Percentiles rank a stretch among this genome's conserved stretches.
Conservation (phyloP, 2,888 invertebrate species). For the Vesta saturnalis region DNA sequence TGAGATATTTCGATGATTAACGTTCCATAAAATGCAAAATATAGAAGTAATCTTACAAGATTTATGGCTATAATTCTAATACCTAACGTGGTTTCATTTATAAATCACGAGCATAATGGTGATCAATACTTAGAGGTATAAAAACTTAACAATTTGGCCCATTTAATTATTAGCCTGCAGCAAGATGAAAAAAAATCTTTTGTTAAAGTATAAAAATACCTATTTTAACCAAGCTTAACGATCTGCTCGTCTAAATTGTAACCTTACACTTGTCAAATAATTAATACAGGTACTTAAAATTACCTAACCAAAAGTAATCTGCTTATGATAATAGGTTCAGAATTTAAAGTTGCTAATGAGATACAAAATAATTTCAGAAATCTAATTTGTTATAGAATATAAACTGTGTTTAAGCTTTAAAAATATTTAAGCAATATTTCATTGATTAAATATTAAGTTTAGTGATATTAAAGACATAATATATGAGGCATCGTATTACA, state of each 20-base stretch:
- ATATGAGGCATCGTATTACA: constrained; percentile 53
- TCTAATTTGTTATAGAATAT: constrained; percentile 4
- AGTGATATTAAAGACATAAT: constrained; percentile 35
- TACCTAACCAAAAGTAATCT: constrained; percentile 36
- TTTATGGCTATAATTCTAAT: too few relatives aligned
- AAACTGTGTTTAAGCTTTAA: background rate
- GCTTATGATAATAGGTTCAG: constrained; percentile 38
- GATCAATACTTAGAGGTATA: background rate
- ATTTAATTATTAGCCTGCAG: constrained; percentile 8
- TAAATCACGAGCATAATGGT: background rate
- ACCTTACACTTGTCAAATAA: constrained; percentile 31
- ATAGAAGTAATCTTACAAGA: too few relatives aligned
- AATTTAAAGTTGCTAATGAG: constrained; percentile 41
- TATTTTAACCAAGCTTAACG: constrained; percentile 4
- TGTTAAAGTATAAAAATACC: constrained; percentile 7
- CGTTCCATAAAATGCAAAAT: too few relatives aligned
- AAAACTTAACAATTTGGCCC: background rate
- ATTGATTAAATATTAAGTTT: constrained; percentile 22
- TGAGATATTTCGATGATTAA: too few relatives aligned
- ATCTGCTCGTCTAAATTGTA: constrained; percentile 24
- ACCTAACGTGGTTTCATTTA: too few relatives aligned
- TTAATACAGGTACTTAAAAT: constrained; percentile 37
- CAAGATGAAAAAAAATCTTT: constrained; percentile 2
- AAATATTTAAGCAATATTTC: constrained; percentile 15
- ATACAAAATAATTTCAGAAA: constrained; percentile 32